Percentiles rank a stretch among this genome's conserved stretches.
Evolutionary conservation across 2,113 vertebrate species (phyloP).

Genomic region (Hippocampus zosterae): DNA sequence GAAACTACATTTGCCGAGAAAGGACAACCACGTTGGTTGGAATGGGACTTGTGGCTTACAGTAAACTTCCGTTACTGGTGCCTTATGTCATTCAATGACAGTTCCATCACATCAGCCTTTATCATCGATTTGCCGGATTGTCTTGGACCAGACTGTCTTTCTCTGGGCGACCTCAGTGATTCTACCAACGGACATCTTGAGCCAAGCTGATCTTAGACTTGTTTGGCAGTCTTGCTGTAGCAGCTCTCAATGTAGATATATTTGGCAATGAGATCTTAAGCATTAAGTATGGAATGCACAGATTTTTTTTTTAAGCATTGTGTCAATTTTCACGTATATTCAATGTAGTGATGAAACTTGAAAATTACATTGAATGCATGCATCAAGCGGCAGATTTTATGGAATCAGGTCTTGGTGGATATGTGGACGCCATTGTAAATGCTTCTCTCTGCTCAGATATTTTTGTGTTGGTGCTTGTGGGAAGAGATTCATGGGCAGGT

Average conservation of each 20-base stretch:
- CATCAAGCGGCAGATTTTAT: background rate
- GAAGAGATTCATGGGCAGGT: background rate
- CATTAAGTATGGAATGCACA: background rate
- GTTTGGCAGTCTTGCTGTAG: too few species aligned
- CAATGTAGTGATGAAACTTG: background rate
- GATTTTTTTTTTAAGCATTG: background rate
- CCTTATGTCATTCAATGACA: background rate
- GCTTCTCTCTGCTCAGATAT: background rate
- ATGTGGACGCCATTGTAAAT: background rate
- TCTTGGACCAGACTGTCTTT: too few species aligned
- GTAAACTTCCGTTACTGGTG: background rate
- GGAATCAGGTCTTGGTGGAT: background rate
- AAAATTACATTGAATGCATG: background rate
- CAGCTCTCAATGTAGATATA: background rate
- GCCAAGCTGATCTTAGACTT: too few species aligned
- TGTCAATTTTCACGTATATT: background rate
- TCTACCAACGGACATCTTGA: too few species aligned
- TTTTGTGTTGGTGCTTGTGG: background rate
- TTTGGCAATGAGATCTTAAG: background rate
- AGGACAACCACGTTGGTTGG: background rate
- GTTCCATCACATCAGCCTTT: background rate
- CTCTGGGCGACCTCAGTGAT: background rate
- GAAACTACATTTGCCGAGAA: conserved; percentile 16
- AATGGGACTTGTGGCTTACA: background rate
- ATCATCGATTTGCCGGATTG: background rate